Evolutionary conservation across 2,113 vertebrate species (phyloP), one percentile per base, ranked within the genome.

Genomic region (Melanocharis versteri): DNA sequence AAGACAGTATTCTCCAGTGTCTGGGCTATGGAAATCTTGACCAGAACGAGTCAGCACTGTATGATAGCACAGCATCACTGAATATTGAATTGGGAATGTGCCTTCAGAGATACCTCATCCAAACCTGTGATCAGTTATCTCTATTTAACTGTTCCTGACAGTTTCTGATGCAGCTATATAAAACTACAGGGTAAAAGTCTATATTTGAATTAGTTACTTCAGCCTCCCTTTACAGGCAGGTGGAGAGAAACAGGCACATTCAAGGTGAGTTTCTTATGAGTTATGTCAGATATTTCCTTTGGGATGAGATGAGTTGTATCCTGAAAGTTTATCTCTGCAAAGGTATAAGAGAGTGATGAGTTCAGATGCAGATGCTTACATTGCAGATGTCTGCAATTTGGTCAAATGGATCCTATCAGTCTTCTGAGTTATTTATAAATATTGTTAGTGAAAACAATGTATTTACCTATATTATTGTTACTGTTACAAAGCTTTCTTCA

Each of bases 1-100:
- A 93, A 86, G 76, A 18, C 37, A 45, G 44, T 78, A 83, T 92
- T 95, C 94, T 90, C 83, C 53, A 81, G 83, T 73, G 90, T 44
- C 17, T 89, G 65, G 60, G 28, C 76, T 86, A 61, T 80, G 80
- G 83, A 86, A 93, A 89, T 86, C 76, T 75, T 66, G 61, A 68
- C 76, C 90, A 56, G 78, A 62, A 68, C 83, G 77, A 77, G 62
- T 80, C 79, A 84, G 91, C 93, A 56, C 68, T 73, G 18, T 73
- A 5, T 66, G 60, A 83, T 90, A 87, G 68, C 60, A 47, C 50
- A 83, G 54, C 92, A 73, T 77, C 79, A 58, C 64, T 78, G 89
- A 81, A 91, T 93, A 87, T 30, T 75, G 60, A 75, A 65, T n/a
- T 86, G 76, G 65, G 76, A 90, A 69, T 90, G 83, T 73, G 76